Percentiles rank a stretch among this genome's conserved stretches.
Conservation (phyloP, 2,888 invertebrate genomes). For the Hyppa rectilinea region DNA sequence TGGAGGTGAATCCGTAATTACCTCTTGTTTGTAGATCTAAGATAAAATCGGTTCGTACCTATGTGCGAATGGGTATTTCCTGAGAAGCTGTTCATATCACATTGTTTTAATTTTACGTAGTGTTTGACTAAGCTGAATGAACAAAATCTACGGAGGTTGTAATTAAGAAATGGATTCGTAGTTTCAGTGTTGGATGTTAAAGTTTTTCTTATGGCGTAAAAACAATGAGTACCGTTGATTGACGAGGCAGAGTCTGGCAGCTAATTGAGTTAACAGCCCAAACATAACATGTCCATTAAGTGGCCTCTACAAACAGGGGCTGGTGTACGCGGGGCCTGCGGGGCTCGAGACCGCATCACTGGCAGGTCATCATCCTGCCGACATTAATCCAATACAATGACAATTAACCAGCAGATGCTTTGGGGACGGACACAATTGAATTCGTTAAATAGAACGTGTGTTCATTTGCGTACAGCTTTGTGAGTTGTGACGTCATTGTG, state of each 20-base stretch:
- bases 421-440: constrained; percentile 52
- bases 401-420: constrained; percentile 63
- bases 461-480: constrained; percentile 56
- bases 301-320: constrained; percentile 76
- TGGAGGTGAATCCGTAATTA: constrained; percentile 84
- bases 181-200: constrained; percentile 45
- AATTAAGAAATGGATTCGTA: constrained; percentile 39
- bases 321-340: constrained; percentile 52
- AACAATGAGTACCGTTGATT: constrained; percentile 84
- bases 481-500: constrained; percentile 32
- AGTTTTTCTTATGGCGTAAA: constrained; percentile 78
- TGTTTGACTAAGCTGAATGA: constrained; percentile 25
- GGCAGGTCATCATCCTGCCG: constrained; percentile 65
- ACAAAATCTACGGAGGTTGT: constrained; percentile 31
- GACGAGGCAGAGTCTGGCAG: constrained; percentile 75
- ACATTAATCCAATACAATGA: constrained; percentile 66
- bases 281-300: constrained; percentile 88
- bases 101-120: constrained; percentile 61
- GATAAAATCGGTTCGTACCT: constrained; percentile 82
- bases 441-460: constrained; percentile 49
- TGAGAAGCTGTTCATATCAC: constrained; percentile 63
- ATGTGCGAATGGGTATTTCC: constrained; percentile 76
- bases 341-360: constrained; percentile 34
- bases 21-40: constrained; percentile 81
- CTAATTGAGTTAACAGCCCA: constrained; percentile 88